These are phyloP conservation scores for Triops cancriformis DNA, from an alignment of 1,140 invertebrate species.

Conservation along the genomic window DNA sequence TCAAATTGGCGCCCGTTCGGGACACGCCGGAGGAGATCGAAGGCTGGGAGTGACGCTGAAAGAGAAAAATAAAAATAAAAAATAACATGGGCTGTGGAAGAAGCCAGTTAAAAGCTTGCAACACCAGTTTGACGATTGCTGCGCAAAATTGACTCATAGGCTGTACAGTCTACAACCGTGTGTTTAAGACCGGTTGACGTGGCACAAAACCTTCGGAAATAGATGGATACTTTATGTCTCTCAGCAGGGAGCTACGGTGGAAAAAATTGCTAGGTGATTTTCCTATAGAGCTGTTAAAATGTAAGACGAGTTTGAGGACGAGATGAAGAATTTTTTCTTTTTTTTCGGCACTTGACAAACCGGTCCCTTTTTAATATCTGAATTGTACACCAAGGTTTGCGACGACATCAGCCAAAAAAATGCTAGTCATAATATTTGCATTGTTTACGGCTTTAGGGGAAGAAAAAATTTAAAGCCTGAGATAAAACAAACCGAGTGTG, in stretches of 20 bases:
- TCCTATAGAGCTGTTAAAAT: background rate
- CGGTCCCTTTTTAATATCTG: background rate
- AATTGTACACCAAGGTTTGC: background rate
- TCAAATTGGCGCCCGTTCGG: constrained; percentile 9
- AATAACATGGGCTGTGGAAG: background rate
- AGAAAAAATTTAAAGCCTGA: background rate
- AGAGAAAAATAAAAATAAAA: background rate
- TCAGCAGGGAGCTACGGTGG: background rate
- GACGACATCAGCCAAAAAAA: background rate
- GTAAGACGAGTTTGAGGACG: background rate
- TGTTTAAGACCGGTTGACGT: background rate
- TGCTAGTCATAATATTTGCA: background rate
- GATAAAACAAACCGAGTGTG: background rate
- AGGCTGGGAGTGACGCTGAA: background rate
- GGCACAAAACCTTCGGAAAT: background rate
- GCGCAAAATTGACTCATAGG: background rate
- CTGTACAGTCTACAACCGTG: background rate
- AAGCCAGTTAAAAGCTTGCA: background rate
- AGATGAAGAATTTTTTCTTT: background rate
- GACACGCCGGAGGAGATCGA: background rate
- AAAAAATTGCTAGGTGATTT: background rate
- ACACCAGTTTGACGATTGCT: background rate
- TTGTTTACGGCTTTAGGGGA: background rate
- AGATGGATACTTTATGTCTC: background rate
- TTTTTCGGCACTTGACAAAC: background rate